Evolutionary conservation across 2,888 invertebrate genomes (phyloP), one percentile per base, ranked within the genome.

Genomic region (Lapara coniferarum): DNA sequence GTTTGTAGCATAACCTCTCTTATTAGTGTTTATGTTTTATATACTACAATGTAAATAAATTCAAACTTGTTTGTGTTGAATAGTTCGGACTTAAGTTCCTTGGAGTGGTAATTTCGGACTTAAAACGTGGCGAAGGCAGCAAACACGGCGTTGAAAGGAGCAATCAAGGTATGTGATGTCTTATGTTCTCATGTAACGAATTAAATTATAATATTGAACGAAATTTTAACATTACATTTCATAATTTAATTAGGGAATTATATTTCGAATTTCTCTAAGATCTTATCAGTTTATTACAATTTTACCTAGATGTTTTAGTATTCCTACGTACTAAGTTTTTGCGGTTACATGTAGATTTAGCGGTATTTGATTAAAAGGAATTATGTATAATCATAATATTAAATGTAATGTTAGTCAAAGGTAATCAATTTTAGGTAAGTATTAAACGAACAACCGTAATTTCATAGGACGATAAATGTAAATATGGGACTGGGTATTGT

Each of bases 1-100:
- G 16, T 49, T 46, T 69, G 69, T 68, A 73, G 72, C 70, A 63
- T 63, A 63, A 63, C 63, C 63, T 63, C 49, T 19, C 16, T 10
- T 59, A 46, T 46, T 70, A 59, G 68, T 70, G 70, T 70, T 68
- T 70, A 67, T 70, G 68, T 70, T 70, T 70, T 56, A 56, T 49
- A 6, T n/a, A 63, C 19, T 19, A 25, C 19, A 63, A 63, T 63
- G 63, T 63, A 63, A 63, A 63, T 63, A 63, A 19, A 63, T 63
- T 63, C 2, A 13, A 63, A 63, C 6, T 63, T 46, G 63, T 63
- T 19, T 55, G 19, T 63, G 63, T 63, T 13, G 19, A 10, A 49
- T 46, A 63, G 13, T 10, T 49, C 30, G 10, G 16, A 1, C 7
- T 19, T 10, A 10, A 25, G 37, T 59, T 56, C 25, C 25, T 56